These are phyloP conservation scores for Odocoileus hemionus DNA, from an alignment of 2,113 vertebrate species.

Conservation along the genomic window DNA sequence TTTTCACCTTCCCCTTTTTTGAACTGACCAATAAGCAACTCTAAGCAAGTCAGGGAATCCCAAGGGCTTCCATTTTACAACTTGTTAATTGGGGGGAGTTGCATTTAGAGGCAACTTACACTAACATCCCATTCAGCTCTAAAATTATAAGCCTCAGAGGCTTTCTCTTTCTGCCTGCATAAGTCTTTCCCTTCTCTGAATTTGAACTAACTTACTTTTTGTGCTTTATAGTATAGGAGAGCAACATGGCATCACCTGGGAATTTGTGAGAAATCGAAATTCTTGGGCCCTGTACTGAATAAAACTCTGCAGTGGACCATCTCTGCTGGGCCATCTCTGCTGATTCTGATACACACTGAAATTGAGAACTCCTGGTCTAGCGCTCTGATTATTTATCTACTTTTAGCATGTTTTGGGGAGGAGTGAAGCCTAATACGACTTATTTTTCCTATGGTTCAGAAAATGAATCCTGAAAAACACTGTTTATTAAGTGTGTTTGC, in stretches of 20 bases:
- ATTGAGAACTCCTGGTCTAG: neutral
- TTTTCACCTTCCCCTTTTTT: neutral
- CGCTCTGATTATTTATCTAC: neutral
- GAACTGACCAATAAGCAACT: neutral
- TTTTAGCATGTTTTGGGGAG: neutral
- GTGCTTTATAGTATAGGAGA: neutral
- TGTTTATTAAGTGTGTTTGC: neutral
- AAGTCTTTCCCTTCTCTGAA: neutral
- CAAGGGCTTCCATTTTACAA: neutral
- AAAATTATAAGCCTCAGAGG: neutral
- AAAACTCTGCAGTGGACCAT: neutral
- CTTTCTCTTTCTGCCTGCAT: neutral
- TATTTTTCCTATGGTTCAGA: neutral
- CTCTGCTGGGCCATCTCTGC: neutral
- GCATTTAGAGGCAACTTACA: neutral
- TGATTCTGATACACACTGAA: neutral
- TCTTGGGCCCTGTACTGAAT: neutral
- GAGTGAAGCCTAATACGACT: neutral
- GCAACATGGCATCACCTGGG: neutral
- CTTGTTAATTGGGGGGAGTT: neutral
- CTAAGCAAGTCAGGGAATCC: neutral
- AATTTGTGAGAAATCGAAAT: neutral
- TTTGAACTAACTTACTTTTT: neutral
- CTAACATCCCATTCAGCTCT: neutral
- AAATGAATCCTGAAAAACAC: neutral